These are phyloP conservation scores for Caenorhabditis latens DNA, from an alignment of 1,140 invertebrate genomes.

Conservation along the genomic window DNA sequence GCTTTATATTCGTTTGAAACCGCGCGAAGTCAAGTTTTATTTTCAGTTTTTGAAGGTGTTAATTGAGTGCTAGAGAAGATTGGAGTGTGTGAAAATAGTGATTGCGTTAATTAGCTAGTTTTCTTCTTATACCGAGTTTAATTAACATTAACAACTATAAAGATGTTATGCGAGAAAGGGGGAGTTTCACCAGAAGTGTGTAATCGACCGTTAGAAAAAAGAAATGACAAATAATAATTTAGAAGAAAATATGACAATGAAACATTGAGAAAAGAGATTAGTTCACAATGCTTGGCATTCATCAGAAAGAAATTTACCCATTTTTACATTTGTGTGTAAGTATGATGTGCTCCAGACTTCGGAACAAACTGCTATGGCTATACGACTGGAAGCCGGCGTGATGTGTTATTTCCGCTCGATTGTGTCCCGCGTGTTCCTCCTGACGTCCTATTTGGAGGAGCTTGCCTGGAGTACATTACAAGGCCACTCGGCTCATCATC, in stretches of 20 bases:
- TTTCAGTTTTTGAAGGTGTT: conserved; percentile 34
- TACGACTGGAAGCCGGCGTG: conserved; percentile 5
- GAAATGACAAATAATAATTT: conserved; percentile 36
- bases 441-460: not conserved
- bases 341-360: not conserved
- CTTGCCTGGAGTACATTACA: conserved; percentile 49
- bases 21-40: conserved; percentile 39
- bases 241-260: conserved; percentile 47
- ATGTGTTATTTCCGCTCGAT: not conserved
- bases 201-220: conserved; percentile 46
- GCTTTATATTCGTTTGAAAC: conserved; percentile 29
- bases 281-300: conserved; percentile 50
- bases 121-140: not conserved
- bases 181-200: conserved; percentile 31
- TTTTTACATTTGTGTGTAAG: conserved; percentile 53
- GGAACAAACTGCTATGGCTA: conserved; percentile 31
- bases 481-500: conserved; percentile 38
- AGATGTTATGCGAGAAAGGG: conserved; percentile 15
- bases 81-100: conserved; percentile 11
- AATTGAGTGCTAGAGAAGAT: conserved; percentile 30
- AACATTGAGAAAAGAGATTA: conserved; percentile 13
- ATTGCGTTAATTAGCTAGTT: not conserved
- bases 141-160: conserved; percentile 34
- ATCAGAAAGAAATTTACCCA: conserved; percentile 53
- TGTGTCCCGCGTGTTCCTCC: not conserved